Percentiles rank a stretch among this genome's conserved stretches.
Conservation (phyloP, 2,797 vertebrate genomes). For the Danio jaintianensis region DNA sequence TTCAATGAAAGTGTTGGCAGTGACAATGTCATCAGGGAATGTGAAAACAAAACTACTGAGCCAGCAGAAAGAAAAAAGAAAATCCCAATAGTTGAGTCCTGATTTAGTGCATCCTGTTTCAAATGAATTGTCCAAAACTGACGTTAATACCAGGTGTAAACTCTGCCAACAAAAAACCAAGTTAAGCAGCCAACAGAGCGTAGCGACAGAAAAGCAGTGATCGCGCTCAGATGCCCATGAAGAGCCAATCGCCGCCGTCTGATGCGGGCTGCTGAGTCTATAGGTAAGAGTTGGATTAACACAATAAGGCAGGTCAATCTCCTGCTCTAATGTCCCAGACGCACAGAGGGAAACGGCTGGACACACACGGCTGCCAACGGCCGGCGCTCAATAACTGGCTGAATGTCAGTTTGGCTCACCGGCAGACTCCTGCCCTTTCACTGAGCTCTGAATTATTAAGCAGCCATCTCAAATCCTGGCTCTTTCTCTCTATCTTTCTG, state of each 20-base stretch:
- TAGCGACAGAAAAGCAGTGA: constrained; percentile 40
- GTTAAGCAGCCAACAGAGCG: constrained; percentile 35
- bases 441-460: constrained; percentile 84
- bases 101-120: constrained; percentile 25
- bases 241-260: background rate
- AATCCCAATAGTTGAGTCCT: background rate
- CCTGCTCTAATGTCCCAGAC: constrained; percentile 69
- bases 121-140: constrained; percentile 5
- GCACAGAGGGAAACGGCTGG: constrained; percentile 56
- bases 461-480: constrained; percentile 72
- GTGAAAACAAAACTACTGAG: background rate
- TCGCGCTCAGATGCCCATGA: constrained; percentile 32
- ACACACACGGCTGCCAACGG: constrained; percentile 48
- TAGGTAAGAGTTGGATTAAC: constrained; percentile 57
- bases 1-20: background rate
- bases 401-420: constrained; percentile 78
- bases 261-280: constrained; percentile 46
- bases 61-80: background rate
- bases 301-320: constrained; percentile 66
- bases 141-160: constrained; percentile 17
- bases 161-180: constrained; percentile 16
- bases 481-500: constrained; percentile 55
- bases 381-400: constrained; percentile 71
- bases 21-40: background rate
- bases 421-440: constrained; percentile 81